Evolutionary conservation across 2,113 vertebrate species (phyloP).

Genomic region (Suncus etruscus): DNA sequence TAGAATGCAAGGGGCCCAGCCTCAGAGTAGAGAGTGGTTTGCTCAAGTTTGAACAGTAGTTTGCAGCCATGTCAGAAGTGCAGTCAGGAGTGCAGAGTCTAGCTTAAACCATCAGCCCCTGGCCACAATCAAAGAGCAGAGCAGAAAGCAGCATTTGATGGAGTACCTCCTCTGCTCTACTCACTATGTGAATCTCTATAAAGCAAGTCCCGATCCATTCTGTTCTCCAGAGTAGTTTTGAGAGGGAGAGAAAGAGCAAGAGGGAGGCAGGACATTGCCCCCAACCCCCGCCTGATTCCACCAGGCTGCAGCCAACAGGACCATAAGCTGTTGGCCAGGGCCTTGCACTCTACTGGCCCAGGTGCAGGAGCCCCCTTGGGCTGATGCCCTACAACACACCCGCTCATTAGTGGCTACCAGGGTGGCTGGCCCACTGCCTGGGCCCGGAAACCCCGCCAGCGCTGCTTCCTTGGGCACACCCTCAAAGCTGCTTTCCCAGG

Average conservation of each 20-base stretch:
- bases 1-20: no score
- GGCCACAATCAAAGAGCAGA: not conserved
- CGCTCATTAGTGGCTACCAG: not conserved
- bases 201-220: not conserved
- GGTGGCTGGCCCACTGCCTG: not conserved
- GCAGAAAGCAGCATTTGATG: not conserved
- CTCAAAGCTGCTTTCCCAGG: no score
- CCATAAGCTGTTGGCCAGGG: not conserved
- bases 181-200: not conserved
- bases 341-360: not conserved
- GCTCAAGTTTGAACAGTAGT: not conserved
- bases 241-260: not conserved
- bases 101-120: not conserved
- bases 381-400: not conserved
- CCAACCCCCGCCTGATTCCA: not conserved
- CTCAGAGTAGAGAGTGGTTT: not conserved
- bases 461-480: not conserved
- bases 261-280: not conserved
- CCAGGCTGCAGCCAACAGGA: not conserved
- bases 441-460: not conserved
- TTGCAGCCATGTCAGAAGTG: no score
- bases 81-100: not conserved
- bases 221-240: not conserved
- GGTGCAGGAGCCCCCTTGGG: not conserved
- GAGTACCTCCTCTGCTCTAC: slow-evolving; percentile 1